phyloP scores from a whole-genome alignment of 2,888 invertebrate genomes.

The Dicycla oo region DNA sequence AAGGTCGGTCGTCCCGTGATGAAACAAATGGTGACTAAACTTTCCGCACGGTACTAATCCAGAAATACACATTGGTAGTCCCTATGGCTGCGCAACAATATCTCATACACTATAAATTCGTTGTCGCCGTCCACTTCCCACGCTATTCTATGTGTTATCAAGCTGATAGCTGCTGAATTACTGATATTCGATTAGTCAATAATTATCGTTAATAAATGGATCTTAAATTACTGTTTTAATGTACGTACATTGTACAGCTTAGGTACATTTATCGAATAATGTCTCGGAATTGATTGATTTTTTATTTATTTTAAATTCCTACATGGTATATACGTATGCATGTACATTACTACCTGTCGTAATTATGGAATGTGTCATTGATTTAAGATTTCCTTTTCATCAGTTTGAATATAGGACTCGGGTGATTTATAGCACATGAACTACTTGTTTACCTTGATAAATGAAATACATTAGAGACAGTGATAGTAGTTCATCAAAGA shows the following conservation, averaged over 20 bases:
- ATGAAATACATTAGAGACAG: conserved; percentile 31
- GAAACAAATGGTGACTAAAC: conserved; percentile 84
- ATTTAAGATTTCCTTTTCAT: conserved; percentile 18
- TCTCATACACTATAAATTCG: conserved; percentile 68
- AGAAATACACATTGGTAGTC: conserved; percentile 85
- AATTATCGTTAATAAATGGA: conserved; percentile 33
- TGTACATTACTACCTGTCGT: not conserved
- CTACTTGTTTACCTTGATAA: conserved; percentile 29
- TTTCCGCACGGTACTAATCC: conserved; percentile 90
- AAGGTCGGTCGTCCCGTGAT: conserved; percentile 81
- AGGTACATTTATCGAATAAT: conserved; percentile 8
- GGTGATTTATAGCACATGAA: conserved; percentile 21
- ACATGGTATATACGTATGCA: not conserved
- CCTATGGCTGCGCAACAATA: conserved; percentile 73
- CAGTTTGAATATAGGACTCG: conserved; percentile 14
- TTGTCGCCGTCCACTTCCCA: conserved; percentile 69
- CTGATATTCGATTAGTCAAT: conserved; percentile 34
- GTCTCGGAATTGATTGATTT: conserved; percentile 16
- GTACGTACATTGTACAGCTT: not conserved
- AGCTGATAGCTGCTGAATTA: conserved; percentile 46
- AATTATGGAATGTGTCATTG: conserved; percentile 1
- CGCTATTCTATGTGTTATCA: conserved; percentile 61
- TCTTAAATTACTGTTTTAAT: conserved; percentile 31
- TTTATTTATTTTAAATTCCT: not conserved
- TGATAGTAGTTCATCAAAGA: conserved; percentile 32